These are phyloP conservation scores for Rhinophrynus dorsalis DNA, from an alignment of 2,797 vertebrate genomes.

Conservation along the genomic window DNA sequence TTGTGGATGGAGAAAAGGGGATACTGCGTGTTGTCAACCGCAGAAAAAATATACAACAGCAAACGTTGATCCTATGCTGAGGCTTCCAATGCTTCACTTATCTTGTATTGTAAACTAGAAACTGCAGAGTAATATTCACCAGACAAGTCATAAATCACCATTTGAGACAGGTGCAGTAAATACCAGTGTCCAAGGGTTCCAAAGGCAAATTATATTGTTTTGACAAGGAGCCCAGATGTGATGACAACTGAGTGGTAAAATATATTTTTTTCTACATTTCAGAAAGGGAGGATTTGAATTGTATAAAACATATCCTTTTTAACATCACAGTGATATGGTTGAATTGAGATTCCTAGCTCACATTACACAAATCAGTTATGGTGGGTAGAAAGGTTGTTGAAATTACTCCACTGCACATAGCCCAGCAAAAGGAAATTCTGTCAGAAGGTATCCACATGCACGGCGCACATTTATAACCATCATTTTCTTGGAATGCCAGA, in stretches of 20 bases:
- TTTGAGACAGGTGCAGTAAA: slow-evolving; percentile 79
- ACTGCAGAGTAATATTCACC: slow-evolving; percentile 76
- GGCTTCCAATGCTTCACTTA: slow-evolving; percentile 77
- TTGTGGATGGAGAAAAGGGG: slow-evolving; percentile 24
- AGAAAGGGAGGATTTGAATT: neutral
- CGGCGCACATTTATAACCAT: too few species aligned
- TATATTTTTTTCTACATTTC: slow-evolving; percentile 52
- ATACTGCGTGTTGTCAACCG: slow-evolving; percentile 27
- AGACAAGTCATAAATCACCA: slow-evolving; percentile 91
- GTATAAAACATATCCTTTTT: neutral
- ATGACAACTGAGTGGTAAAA: slow-evolving; percentile 73
- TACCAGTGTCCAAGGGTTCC: slow-evolving; percentile 76
- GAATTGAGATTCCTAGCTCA: neutral
- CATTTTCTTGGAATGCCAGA: too few species aligned
- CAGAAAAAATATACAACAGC: slow-evolving; percentile 55
- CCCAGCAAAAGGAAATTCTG: too few species aligned
- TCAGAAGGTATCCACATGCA: too few species aligned
- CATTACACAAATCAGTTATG: too few species aligned
- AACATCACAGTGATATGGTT: neutral
- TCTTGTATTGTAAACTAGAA: slow-evolving; percentile 75
- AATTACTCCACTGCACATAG: too few species aligned
- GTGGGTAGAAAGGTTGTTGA: too few species aligned
- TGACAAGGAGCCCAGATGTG: slow-evolving; percentile 82
- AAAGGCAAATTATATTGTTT: slow-evolving; percentile 83
- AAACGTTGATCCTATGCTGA: slow-evolving; percentile 55